Percentiles rank a stretch among this genome's conserved stretches.
These are phyloP conservation scores for Hybos culiciformis DNA, from an alignment of 2,888 invertebrate species.

Conservation along the genomic window DNA sequence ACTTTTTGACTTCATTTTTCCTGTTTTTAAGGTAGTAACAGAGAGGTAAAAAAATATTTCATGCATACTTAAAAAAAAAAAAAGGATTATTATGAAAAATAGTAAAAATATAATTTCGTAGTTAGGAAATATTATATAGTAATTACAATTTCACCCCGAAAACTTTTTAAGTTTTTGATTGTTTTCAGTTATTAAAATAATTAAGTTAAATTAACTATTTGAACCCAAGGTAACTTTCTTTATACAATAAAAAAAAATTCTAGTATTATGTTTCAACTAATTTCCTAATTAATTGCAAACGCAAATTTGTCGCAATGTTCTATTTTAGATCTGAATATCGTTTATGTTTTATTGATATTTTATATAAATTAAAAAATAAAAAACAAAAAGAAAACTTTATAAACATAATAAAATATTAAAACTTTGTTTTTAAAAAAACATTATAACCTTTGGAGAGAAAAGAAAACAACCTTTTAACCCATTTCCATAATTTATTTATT, in stretches of 20 bases:
- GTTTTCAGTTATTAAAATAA: neutral
- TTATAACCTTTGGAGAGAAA: neutral
- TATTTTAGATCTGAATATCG: too few relatives aligned
- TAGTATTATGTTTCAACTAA: neutral
- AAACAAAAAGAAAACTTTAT: too few relatives aligned
- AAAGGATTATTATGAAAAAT: neutral
- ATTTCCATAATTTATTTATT: neutral
- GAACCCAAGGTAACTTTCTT: neutral
- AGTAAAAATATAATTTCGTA: neutral
- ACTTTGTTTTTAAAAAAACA: neutral
- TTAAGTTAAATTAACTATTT: neutral
- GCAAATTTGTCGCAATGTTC: too few relatives aligned
- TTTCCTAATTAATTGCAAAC: too few relatives aligned
- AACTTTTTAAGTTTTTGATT: neutral
- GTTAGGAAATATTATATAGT: neutral
- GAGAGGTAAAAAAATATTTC: neutral
- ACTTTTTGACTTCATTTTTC: too few relatives aligned
- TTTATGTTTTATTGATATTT: too few relatives aligned
- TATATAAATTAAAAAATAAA: too few relatives aligned
- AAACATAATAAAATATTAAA: too few relatives aligned
- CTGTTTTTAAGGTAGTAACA: too few relatives aligned
- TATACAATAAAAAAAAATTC: neutral
- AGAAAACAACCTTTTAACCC: neutral
- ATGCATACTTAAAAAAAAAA: neutral
- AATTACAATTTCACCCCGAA: neutral